phyloP scores from a whole-genome alignment of 2,888 invertebrate genomes.

The Cotesia congregata region DNA sequence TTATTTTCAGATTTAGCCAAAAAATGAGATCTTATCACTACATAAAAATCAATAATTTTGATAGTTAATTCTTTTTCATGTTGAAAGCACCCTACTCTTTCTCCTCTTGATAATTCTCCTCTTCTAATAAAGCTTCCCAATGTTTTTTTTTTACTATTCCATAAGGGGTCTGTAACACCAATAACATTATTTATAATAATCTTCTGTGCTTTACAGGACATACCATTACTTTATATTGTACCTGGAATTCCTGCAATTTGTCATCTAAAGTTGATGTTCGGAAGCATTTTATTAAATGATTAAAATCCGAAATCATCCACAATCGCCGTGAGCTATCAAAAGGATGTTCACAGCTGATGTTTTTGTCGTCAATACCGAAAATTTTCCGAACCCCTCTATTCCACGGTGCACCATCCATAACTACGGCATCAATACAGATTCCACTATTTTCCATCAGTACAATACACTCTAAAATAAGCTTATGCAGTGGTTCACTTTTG shows the following conservation, averaged over 20 bases:
- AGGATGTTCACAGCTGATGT: slow-evolving; percentile 47
- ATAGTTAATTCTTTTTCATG: no score
- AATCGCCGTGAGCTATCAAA: slow-evolving; percentile 40
- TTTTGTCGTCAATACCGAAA: slow-evolving; percentile 39
- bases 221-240: no score
- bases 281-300: slow-evolving; percentile 47
- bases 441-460: slow-evolving; percentile 47
- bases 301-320: slow-evolving; percentile 50
- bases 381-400: slow-evolving; percentile 51
- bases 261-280: slow-evolving; percentile 27
- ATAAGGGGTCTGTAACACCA: slow-evolving; percentile 43
- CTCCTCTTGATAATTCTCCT: no score
- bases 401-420: slow-evolving; percentile 51
- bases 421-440: slow-evolving; percentile 46
- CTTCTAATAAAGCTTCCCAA: no score
- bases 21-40: no score
- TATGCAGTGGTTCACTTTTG: slow-evolving; percentile 43
- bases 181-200: no score
- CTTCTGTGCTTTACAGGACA: background rate
- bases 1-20: no score
- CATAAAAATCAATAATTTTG: no score
- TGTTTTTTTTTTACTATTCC: slow-evolving; percentile 41
- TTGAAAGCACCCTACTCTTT: no score
- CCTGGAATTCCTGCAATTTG: background rate
- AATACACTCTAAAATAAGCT: slow-evolving; percentile 50